A percentile compares a stretch with the other conserved stretches of the same genome.
Evolutionary conservation across 2,113 vertebrate genomes (phyloP).

Genomic region (Prunella himalayana): DNA sequence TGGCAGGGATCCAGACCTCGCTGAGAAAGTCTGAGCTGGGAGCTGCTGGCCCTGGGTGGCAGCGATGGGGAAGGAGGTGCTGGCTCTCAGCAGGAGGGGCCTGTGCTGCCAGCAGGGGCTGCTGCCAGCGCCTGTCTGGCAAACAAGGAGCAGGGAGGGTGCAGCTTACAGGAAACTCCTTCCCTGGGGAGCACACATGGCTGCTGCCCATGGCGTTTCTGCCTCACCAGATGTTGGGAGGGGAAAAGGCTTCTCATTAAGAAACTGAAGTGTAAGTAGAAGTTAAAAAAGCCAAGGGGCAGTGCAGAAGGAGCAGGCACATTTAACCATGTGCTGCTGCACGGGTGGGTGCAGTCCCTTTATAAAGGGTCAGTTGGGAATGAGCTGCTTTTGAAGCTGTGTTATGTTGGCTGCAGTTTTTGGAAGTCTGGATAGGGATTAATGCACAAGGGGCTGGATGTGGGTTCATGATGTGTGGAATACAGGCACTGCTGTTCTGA

Average conservation of each 20-base stretch:
- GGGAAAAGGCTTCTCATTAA: background rate
- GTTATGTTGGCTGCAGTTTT: background rate
- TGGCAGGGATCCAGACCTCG: background rate
- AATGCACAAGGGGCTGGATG: background rate
- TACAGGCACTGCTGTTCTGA: background rate
- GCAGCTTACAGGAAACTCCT: background rate
- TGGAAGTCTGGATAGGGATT: background rate
- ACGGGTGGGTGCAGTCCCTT: rapidly evolving
- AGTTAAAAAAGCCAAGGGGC: background rate
- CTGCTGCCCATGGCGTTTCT: background rate
- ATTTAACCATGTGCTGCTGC: rapidly evolving
- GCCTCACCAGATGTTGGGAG: background rate
- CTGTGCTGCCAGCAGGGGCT: background rate
- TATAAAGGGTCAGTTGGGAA: background rate
- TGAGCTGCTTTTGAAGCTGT: rapidly evolving
- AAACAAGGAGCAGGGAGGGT: background rate
- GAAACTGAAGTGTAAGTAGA: background rate
- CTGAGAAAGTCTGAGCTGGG: background rate
- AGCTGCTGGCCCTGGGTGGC: background rate
- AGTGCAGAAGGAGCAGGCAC: background rate
- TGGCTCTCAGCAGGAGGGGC: rapidly evolving
- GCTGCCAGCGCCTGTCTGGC: background rate
- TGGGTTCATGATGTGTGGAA: rapidly evolving
- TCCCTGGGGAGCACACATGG: background rate
- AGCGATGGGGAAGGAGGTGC: background rate